Evolutionary conservation across 1,140 invertebrate genomes (phyloP).

Genomic region (Contarinia nasturtii): DNA sequence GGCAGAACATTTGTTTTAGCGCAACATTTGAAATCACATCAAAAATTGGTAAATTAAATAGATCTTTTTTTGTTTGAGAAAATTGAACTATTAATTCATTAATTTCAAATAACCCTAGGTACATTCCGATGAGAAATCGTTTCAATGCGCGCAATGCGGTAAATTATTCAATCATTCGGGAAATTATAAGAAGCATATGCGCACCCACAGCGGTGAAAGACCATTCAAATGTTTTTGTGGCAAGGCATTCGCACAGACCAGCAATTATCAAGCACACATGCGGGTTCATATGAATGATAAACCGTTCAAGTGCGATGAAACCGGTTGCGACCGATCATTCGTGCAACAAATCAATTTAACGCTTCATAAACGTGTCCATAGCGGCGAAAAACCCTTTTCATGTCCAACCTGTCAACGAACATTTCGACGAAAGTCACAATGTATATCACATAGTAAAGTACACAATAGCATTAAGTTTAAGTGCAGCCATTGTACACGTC

Average conservation of each 20-base stretch:
- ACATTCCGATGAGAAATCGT: conserved; percentile 14
- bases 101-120: no score
- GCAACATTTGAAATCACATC: no score
- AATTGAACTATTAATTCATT: no score
- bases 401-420: background rate
- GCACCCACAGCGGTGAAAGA: background rate
- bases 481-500: background rate
- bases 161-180: conserved; percentile 21
- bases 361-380: background rate
- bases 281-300: background rate
- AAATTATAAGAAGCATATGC: conserved; percentile 22
- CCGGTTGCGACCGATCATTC: background rate
- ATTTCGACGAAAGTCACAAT: background rate
- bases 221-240: conserved; percentile 11
- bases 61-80: no score
- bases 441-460: background rate
- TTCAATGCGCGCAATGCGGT: conserved; percentile 19
- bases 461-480: background rate
- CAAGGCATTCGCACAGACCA: conserved; percentile 13
- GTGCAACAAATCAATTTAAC: background rate
- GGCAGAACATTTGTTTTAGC: no score
- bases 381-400: background rate
- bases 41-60: no score
- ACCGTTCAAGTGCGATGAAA: background rate
- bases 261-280: background rate